Conservation (phyloP, 2,113 vertebrate genomes). For the Atractosteus spatula region DNA sequence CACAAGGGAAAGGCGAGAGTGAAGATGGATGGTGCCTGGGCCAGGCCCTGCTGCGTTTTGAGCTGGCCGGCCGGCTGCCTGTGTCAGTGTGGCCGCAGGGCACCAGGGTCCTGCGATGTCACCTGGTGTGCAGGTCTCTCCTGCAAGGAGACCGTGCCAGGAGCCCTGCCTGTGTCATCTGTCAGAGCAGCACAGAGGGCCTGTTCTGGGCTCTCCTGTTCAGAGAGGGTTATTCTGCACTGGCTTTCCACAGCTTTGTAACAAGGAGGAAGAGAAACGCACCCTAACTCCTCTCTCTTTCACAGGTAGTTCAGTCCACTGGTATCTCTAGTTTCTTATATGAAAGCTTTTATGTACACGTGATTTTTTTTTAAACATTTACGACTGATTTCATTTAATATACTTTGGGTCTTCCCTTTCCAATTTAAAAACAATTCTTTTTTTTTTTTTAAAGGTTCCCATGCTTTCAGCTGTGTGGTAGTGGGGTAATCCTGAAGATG, state of each 20-base stretch:
- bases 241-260: neutral
- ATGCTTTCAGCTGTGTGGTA: slow-evolving; percentile 14
- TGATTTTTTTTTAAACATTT: neutral
- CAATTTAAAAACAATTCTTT: slow-evolving; percentile 9
- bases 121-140: neutral
- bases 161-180: neutral
- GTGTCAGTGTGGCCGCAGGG: too few species aligned
- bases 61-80: too few species aligned
- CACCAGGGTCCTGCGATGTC: neutral
- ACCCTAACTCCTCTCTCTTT: neutral
- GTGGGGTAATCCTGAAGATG: slow-evolving; percentile 9
- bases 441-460: slow-evolving; percentile 26
- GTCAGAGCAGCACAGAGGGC: neutral
- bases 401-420: neutral
- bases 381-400: neutral
- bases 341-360: neutral
- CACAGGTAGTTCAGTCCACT: neutral
- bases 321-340: neutral
- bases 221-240: neutral
- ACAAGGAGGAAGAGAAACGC: neutral
- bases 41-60: too few species aligned
- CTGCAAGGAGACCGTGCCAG: neutral
- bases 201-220: neutral
- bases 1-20: too few species aligned
- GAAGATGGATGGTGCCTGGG: too few species aligned